Conservation (phyloP, 2,113 vertebrate species). For the Todiramphus chloris region DNA sequence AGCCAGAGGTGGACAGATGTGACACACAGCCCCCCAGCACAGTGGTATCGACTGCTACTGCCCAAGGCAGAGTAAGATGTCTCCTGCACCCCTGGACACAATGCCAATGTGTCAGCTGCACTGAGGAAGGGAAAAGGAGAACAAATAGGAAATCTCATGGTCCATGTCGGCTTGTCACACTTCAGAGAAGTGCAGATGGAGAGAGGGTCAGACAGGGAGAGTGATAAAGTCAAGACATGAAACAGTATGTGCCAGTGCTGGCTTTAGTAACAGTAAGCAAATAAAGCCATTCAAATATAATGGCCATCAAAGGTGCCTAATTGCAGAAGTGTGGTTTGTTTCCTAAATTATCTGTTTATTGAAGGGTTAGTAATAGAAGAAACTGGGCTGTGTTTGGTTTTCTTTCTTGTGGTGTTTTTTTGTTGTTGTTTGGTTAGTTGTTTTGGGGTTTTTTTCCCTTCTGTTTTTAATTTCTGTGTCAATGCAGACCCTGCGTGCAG, state of each 20-base stretch:
- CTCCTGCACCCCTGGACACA: neutral
- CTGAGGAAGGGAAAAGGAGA: neutral
- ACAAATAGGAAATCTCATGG: neutral
- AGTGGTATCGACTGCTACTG: neutral
- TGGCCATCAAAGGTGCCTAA: neutral
- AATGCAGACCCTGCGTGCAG: neutral
- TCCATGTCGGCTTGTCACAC: neutral
- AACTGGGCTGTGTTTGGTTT: neutral
- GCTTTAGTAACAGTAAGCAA: neutral
- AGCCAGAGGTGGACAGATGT: neutral
- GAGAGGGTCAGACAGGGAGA: neutral
- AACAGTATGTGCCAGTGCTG: neutral
- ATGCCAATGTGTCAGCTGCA: neutral
- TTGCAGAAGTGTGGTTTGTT: neutral
- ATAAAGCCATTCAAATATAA: neutral
- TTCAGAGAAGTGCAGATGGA: neutral
- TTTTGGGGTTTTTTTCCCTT: neutral
- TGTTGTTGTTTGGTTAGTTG: neutral
- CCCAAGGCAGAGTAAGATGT: neutral
- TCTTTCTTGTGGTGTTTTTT: neutral
- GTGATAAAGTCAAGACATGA: neutral
- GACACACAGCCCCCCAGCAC: neutral
- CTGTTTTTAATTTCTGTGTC: neutral
- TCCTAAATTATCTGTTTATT: neutral
- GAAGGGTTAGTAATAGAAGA: neutral